phyloP scores from a whole-genome alignment of 2,797 vertebrate genomes.

The Chrosomus eos region DNA sequence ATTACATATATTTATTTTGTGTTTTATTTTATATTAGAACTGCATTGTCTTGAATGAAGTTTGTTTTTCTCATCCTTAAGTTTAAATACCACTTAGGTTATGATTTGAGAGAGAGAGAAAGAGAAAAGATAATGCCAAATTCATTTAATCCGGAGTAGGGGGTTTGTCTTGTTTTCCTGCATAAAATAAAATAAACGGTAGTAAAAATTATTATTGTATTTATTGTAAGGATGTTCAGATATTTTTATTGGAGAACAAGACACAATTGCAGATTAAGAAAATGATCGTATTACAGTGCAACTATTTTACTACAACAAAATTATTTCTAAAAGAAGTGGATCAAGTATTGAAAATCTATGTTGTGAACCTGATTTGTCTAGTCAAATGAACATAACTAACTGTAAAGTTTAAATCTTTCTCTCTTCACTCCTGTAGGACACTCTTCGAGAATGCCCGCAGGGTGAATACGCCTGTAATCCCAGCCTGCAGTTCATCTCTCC shows the following conservation, averaged over 20 bases:
- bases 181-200: background rate
- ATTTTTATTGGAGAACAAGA: background rate
- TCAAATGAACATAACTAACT: background rate
- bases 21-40: too few relatives aligned
- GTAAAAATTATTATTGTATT: background rate
- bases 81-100: too few relatives aligned
- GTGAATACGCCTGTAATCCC: constrained; percentile 93
- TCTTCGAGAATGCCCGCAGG: constrained; percentile 89
- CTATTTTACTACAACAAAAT: background rate
- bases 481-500: constrained; percentile 98
- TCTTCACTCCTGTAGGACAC: constrained; percentile 85
- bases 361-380: background rate
- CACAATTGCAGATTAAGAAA: background rate
- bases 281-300: background rate
- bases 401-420: background rate
- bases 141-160: background rate
- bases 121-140: background rate
- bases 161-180: background rate
- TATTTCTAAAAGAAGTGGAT: background rate
- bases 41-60: too few relatives aligned
- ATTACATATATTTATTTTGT: too few relatives aligned
- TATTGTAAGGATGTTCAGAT: background rate
- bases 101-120: too few relatives aligned
- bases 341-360: background rate
- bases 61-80: too few relatives aligned